Evolutionary conservation across 2,888 invertebrate species (phyloP).

Genomic region (Cremastobaeus sp.): DNA sequence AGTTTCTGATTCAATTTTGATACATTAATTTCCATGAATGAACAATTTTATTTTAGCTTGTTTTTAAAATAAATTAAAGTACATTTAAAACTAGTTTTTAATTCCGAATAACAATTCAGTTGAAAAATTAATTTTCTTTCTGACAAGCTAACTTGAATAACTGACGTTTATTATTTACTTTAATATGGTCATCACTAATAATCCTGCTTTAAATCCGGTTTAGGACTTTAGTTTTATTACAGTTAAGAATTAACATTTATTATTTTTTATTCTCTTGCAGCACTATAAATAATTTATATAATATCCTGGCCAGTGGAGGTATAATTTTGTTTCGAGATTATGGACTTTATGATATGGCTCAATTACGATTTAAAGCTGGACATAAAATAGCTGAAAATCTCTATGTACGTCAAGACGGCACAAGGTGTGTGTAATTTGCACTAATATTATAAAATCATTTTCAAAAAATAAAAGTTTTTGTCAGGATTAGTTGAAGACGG

Average conservation of each 20-base stretch:
- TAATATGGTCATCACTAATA: not conserved
- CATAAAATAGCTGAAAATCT: conserved; percentile 95
- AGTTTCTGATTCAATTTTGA: no score
- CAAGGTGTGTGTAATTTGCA: conserved; percentile 84
- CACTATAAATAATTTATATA: conserved; percentile 81
- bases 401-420: conserved; percentile 98
- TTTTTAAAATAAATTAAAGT: no score
- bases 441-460: no score
- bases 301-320: conserved; percentile 86
- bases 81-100: no score
- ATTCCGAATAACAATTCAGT: no score
- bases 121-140: no score
- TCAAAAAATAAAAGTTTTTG: no score
- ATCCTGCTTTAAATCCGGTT: not conserved
- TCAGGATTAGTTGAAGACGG: no score
- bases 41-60: no score
- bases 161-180: no score
- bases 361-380: conserved; percentile 94
- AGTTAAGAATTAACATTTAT: conserved; percentile 15
- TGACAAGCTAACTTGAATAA: no score
- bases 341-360: conserved; percentile 97
- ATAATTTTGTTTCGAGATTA: conserved; percentile 94
- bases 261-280: conserved; percentile 62
- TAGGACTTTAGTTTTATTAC: not conserved
- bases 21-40: no score